These are phyloP conservation scores for Dendrocincla fuliginosa DNA, from an alignment of 2,797 vertebrate genomes.

Conservation along the genomic window DNA sequence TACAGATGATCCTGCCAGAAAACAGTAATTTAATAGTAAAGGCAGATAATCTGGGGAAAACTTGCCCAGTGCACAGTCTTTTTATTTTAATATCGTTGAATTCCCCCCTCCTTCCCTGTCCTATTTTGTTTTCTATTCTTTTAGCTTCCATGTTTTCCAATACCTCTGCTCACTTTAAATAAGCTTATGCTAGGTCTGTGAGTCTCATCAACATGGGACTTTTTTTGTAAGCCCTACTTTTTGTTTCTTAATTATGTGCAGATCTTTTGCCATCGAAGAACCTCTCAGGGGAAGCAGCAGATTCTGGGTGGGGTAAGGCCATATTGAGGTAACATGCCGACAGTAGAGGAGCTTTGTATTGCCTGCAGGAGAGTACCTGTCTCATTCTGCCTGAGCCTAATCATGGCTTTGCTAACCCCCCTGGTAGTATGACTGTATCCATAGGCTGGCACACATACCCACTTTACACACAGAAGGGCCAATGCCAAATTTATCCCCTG, in stretches of 20 bases:
- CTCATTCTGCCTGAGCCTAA: background rate
- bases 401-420: background rate
- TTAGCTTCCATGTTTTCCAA: background rate
- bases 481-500: background rate
- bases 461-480: background rate
- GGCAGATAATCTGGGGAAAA: slow-evolving; percentile 47
- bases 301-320: background rate
- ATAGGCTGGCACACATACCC: background rate
- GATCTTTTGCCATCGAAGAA: background rate
- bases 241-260: slow-evolving; percentile 36
- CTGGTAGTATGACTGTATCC: background rate
- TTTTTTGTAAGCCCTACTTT: background rate
- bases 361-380: background rate
- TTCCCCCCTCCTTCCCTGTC: background rate
- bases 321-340: background rate
- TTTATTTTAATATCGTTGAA: slow-evolving; percentile 42
- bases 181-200: background rate
- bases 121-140: slow-evolving; percentile 32
- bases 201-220: background rate
- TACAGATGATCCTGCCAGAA: slow-evolving; percentile 69
- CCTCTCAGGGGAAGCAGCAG: background rate
- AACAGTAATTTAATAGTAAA: slow-evolving; percentile 74
- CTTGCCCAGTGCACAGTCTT: slow-evolving; percentile 26
- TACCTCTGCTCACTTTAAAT: background rate
- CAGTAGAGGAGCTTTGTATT: background rate